Evolutionary conservation across 2,797 vertebrate genomes (phyloP), one percentile per base, ranked within the genome.

Genomic region (Tapirus indicus): DNA sequence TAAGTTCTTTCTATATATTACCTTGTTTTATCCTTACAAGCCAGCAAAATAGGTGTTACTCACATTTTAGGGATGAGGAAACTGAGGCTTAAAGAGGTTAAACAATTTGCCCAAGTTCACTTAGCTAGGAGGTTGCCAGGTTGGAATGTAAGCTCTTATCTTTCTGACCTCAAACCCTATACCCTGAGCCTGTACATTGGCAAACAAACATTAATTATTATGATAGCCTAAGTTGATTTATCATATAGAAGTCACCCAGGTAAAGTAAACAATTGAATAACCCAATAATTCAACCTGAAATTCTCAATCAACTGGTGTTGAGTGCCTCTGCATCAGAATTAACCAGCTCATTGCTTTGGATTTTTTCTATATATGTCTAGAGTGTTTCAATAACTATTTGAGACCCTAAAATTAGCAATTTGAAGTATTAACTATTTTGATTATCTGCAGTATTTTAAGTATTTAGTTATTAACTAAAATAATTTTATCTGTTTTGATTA

Each of bases 401-500:
- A 96, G 71, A 56, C 38, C 17, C 16, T 44, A 35, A 69, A 87
- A 52, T 74, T 56, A 60, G 44, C 35, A 83, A 38, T 56, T 75
- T 75, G 35, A 93, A 49, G 32, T 79, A 60, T 75, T 66, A 96
- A 90, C n/a, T 56, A 35, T 72, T 77, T 93, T 77, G 25, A 3
- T 75, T 93, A 79, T 77, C 78, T 80, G 18, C 9, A 88, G 29
- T 62, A 78, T 78, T 60, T n/a, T 68, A 88, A 69, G 20, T 38
- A 74, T 86, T 85, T 56, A 52, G 21, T 44, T 88, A 69, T 60
- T 82, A 86, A 64, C 54, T 47, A 87, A 89, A 85, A 94, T 77
- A 85, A 82, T 97, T 92, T 75, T 75, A 88, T 49, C 47, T 94
- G 27, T 60, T 93, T 94, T 97, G 44, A 90, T 82, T 58, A 84